Percentiles rank a stretch among this genome's conserved stretches.
Conservation (phyloP, 2,888 invertebrate genomes). For the Drosophila melanocephala region DNA sequence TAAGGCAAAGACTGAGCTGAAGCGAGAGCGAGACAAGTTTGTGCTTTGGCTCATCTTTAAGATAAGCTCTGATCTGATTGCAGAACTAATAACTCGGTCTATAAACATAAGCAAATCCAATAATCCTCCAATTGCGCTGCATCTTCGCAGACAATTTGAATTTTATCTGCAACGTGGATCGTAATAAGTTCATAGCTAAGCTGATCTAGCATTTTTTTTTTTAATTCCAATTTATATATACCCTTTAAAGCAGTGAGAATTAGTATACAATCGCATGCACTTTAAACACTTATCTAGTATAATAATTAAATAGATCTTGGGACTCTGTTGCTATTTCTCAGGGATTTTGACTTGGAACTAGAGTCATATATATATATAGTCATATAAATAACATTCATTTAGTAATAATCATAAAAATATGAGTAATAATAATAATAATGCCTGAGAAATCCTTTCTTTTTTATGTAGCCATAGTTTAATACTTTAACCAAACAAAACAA, state of each 20-base stretch:
- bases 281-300: background rate
- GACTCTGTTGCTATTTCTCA: background rate
- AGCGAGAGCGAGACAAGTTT: background rate
- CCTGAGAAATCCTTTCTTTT: background rate
- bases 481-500: background rate
- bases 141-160: background rate
- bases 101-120: conserved; percentile 1
- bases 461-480: background rate
- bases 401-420: background rate
- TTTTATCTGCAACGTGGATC: background rate
- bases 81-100: background rate
- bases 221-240: background rate
- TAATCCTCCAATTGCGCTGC: background rate
- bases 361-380: too few species aligned
- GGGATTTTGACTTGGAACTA: too few species aligned
- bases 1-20: background rate
- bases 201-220: background rate
- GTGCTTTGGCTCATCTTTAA: conserved; percentile 25
- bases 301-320: background rate
- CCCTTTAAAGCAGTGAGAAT: background rate
- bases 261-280: background rate
- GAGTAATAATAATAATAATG: background rate
- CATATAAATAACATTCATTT: too few species aligned
- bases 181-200: background rate
- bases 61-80: conserved; percentile 15